phyloP scores from a whole-genome alignment of 1,140 invertebrate species.

The Asbolus verrucosus region DNA sequence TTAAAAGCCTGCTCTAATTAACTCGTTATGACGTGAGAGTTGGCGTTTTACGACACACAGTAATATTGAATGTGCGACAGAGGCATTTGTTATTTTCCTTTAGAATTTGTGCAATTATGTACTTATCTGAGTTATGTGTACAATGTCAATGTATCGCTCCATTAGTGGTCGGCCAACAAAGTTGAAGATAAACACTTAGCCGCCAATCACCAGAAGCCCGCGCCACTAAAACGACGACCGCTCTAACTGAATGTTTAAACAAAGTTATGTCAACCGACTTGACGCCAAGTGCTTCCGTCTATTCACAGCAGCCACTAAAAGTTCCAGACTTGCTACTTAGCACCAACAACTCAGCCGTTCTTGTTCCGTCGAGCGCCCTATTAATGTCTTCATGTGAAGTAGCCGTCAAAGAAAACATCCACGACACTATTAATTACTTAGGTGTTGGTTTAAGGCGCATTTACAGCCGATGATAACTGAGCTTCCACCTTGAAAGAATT shows the following conservation, averaged over 20 bases:
- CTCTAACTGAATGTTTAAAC: slow-evolving; percentile 45
- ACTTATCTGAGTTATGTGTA: slow-evolving; percentile 41
- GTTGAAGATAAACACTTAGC: slow-evolving; percentile 43
- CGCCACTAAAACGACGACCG: slow-evolving; percentile 19
- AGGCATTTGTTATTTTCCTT: slow-evolving; percentile 28
- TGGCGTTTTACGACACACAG: slow-evolving; percentile 8
- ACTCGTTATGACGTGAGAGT: background rate
- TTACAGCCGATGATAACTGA: no score
- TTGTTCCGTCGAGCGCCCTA: slow-evolving; percentile 38
- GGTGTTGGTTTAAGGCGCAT: background rate
- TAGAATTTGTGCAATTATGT: slow-evolving; percentile 40
- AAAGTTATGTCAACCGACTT: slow-evolving; percentile 44
- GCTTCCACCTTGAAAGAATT: no score
- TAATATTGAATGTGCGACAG: slow-evolving; percentile 8
- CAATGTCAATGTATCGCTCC: slow-evolving; percentile 46
- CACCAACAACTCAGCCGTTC: slow-evolving; percentile 37
- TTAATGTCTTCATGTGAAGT: slow-evolving; percentile 40
- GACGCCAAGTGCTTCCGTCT: slow-evolving; percentile 43
- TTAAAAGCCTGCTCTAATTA: background rate
- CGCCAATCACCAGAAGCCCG: slow-evolving; percentile 40
- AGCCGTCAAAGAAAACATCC: slow-evolving; percentile 35
- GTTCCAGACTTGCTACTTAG: slow-evolving; percentile 44
- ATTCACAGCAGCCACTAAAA: slow-evolving; percentile 44
- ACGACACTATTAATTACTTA: slow-evolving; percentile 27
- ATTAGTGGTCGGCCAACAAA: slow-evolving; percentile 41